A percentile compares a stretch with the other conserved stretches of the same genome.
These are phyloP conservation scores for Candoia aspera DNA, from an alignment of 2,113 vertebrate species.

Conservation along the genomic window DNA sequence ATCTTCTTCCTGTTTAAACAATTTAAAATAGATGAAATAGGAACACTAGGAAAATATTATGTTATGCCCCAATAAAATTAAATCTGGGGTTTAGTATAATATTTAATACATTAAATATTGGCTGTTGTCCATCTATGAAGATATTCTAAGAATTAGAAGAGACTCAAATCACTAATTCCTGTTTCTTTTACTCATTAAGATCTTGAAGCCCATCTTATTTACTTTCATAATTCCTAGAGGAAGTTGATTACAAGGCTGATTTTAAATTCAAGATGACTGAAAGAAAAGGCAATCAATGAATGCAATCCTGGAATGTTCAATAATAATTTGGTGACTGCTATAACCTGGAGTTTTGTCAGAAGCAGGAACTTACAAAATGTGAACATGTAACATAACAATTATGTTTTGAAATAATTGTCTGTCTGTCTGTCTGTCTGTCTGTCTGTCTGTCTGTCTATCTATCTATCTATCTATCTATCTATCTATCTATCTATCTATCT, in stretches of 20 bases:
- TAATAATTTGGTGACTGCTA: slow-evolving; percentile 43
- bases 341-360: slow-evolving; percentile 25
- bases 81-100: background rate
- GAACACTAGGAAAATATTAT: background rate
- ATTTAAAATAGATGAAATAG: background rate
- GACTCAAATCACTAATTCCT: slow-evolving; percentile 31
- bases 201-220: slow-evolving; percentile 70
- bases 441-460: no score
- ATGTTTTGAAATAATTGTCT: slow-evolving; percentile 26
- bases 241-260: slow-evolving; percentile 69
- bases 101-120: slow-evolving; percentile 30
- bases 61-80: slow-evolving; percentile 30
- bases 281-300: slow-evolving; percentile 29
- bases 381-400: slow-evolving; percentile 35
- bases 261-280: slow-evolving; percentile 47
- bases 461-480: no score
- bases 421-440: no score
- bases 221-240: slow-evolving; percentile 72
- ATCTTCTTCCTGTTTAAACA: background rate
- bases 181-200: slow-evolving; percentile 74
- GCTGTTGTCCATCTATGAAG: slow-evolving; percentile 37
- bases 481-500: no score
- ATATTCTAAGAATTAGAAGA: slow-evolving; percentile 51
- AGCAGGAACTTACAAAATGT: slow-evolving; percentile 32
- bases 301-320: slow-evolving; percentile 30